A percentile compares a stretch with the other conserved stretches of the same genome.
These are phyloP conservation scores for Tigriopus californicus DNA, from an alignment of 2,888 invertebrate species.

Conservation along the genomic window DNA sequence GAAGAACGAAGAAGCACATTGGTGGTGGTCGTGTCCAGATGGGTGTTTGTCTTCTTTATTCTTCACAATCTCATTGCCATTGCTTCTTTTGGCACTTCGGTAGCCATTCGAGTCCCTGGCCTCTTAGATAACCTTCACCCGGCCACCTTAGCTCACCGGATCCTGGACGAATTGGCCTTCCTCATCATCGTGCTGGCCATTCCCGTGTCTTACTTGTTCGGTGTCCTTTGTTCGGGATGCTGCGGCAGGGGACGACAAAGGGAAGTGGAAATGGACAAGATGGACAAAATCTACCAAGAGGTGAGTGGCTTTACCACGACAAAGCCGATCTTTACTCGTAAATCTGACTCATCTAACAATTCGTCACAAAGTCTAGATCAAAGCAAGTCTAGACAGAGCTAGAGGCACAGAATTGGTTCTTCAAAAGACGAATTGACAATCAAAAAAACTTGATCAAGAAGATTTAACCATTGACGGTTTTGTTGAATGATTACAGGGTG, in stretches of 20 bases:
- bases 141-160: background rate
- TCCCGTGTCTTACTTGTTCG: background rate
- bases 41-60: background rate
- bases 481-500: too few species aligned
- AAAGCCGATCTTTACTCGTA: too few species aligned
- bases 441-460: too few species aligned
- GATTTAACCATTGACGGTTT: too few species aligned
- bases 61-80: constrained; percentile 3
- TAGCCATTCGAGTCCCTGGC: background rate
- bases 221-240: background rate
- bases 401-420: too few species aligned
- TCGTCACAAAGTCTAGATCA: too few species aligned
- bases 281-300: constrained; percentile 6
- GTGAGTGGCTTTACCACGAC: background rate
- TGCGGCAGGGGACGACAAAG: background rate
- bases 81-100: background rate
- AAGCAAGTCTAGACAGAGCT: too few species aligned
- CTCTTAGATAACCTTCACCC: background rate
- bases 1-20: background rate
- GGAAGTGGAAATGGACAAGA: constrained; percentile 8
- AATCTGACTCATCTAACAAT: too few species aligned
- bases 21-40: constrained; percentile 11
- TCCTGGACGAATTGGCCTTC: background rate
- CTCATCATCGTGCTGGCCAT: constrained; percentile 4
- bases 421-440: too few species aligned